Base-by-base conservation (phyloP, 2,797 vertebrate species). In the Nannoperca obscura region DNA sequence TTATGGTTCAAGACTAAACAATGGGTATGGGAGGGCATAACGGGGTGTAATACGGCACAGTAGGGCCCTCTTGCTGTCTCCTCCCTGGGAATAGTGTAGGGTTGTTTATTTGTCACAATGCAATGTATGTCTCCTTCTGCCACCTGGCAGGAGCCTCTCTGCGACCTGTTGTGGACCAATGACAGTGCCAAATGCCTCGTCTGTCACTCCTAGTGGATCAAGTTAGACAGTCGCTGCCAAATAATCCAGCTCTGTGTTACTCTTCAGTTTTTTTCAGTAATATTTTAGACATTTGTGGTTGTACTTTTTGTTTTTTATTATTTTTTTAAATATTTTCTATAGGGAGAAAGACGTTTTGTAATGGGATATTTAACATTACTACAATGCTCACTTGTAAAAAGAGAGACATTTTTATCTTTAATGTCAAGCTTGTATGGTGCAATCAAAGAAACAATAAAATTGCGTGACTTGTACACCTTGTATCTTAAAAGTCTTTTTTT, bases 361-460 rank as follows among this genome's bases (percentile, higher is more conserved):
- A 87, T 59, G 84, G 90, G 86, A 82, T 87, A 79, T 87, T 84
- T 83, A 82, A 83, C 78, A 61, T 67, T 65, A 54, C 64, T 47
- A 47, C 46, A 62, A 70, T 68, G 72, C 66, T 87, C 70, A 80
- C 66, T 65, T 82, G 54, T 85, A 78, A 77, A 81, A 71, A 71
- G 71, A 83, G 49, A 62, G 52, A 64, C 58, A n/a, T 79, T 68
- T 76, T 78, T 74, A 76, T 89, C 44, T 78, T 77, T 86, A 77
- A 87, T 86, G 81, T 90, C 80, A 81, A 75, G 72, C 74, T 85
- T 89, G 74, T 92, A 79, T 59, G 84, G 74, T 88, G 85, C 83
- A 87, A 84, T 92, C 88, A 83, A 89, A 90, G 82, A 86, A 86
- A 84, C 71, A 94, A 94, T 94, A 93, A 93, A 95, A 87, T 71